phyloP scores from a whole-genome alignment of 2,113 vertebrate species.

The Cyprinus carpio region DNA sequence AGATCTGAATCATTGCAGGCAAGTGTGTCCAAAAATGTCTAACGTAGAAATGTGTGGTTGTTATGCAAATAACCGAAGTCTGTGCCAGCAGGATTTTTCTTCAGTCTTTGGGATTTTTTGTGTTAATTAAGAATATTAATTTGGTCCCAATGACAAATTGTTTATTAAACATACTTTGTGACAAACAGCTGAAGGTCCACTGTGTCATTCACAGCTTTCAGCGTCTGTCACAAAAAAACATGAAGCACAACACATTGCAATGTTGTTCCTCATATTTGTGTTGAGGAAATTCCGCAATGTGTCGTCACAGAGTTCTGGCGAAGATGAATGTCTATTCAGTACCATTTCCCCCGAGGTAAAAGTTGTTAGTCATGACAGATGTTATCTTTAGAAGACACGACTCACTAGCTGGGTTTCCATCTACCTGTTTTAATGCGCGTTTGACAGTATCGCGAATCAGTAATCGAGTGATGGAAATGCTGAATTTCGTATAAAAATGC shows the following conservation, averaged over 20 bases:
- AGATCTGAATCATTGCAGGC: neutral
- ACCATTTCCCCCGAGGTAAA: neutral
- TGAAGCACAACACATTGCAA: neutral
- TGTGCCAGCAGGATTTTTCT: neutral
- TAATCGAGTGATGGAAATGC: no score
- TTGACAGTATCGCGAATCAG: no score
- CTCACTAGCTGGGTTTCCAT: no score
- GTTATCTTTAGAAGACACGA: neutral
- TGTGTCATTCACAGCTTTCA: neutral
- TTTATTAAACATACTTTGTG: neutral
- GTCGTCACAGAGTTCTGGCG: neutral
- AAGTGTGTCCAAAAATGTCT: neutral
- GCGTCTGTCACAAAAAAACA: neutral
- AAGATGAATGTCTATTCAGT: conserved; percentile 6
- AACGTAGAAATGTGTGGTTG: neutral
- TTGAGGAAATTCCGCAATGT: neutral
- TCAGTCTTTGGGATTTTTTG: neutral
- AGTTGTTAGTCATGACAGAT: neutral
- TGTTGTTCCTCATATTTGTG: conserved; percentile 3
- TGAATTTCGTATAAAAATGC: no score
- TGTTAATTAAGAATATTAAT: neutral
- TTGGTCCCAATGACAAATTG: neutral
- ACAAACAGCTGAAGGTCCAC: neutral
- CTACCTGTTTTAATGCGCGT: no score
- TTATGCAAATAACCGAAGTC: neutral